These are phyloP conservation scores for Coryphaenoides rupestris DNA, from an alignment of 2,113 vertebrate species.

Conservation along the genomic window DNA sequence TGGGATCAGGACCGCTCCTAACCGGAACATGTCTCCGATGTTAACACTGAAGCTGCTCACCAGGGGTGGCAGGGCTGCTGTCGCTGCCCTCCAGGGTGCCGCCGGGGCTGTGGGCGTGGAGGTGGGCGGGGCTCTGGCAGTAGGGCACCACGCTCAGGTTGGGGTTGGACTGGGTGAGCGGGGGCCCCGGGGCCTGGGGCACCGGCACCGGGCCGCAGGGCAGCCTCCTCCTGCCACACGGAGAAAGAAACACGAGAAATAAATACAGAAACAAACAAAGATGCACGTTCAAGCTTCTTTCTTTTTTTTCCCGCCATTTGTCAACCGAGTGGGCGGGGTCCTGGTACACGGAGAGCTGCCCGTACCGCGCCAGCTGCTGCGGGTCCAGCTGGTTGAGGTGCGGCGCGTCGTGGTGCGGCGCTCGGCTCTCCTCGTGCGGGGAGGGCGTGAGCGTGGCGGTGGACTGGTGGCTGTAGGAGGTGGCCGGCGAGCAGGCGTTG, in stretches of 20 bases:
- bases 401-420: conserved; percentile 52
- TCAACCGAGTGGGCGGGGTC: too few species aligned
- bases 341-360: not conserved
- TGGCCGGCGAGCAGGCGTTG: conserved; percentile 79
- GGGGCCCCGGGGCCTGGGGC: conserved; percentile 73
- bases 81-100: conserved; percentile 59
- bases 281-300: not conserved
- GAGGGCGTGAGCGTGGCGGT: conserved; percentile 88
- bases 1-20: too few species aligned
- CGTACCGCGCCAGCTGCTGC: conserved; percentile 78
- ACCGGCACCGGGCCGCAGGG: conserved; percentile 74
- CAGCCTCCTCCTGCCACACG: conserved; percentile 65
- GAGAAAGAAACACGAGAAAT: not conserved
- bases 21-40: too few species aligned
- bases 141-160: conserved; percentile 64
- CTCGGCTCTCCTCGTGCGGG: conserved; percentile 72
- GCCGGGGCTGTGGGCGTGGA: conserved; percentile 72
- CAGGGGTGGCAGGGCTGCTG: conserved; percentile 36
- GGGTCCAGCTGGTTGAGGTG: conserved; percentile 68
- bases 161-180: conserved; percentile 78
- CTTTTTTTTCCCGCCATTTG: too few species aligned
- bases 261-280: not conserved
- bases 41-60: too few species aligned
- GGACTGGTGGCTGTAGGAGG: conserved; percentile 87
- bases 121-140: conserved; percentile 70